phyloP scores from a whole-genome alignment of 2,888 invertebrate species.

The Rotaria socialis region DNA sequence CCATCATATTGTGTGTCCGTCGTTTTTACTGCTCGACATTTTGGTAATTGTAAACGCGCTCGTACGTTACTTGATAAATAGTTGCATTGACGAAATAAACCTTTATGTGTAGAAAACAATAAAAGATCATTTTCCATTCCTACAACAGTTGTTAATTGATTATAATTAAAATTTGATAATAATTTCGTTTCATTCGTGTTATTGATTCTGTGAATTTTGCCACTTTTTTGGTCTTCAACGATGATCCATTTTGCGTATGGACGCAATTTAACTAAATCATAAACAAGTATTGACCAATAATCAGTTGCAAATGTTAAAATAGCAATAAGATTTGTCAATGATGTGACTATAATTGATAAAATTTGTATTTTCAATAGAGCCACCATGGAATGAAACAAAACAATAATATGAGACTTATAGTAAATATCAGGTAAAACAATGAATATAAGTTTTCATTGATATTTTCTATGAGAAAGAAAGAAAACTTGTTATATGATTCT shows the following conservation, averaged over 20 bases:
- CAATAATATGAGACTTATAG: too few species aligned
- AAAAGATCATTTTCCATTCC: not conserved
- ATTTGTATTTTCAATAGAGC: not conserved
- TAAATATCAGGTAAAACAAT: not conserved
- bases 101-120: not conserved
- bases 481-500: not conserved
- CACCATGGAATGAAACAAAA: not conserved
- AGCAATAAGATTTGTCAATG: not conserved
- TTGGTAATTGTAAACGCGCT: not conserved
- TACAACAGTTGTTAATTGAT: not conserved
- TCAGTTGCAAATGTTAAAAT: slow-evolving; percentile 20
- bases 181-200: not conserved
- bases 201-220: not conserved
- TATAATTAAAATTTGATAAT: not conserved
- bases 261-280: slow-evolving; percentile 11
- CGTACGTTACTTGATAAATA: not conserved
- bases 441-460: not conserved
- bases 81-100: slow-evolving; percentile 26
- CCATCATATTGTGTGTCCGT: not conserved
- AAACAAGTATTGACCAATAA: slow-evolving; percentile 32
- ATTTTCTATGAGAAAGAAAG: not conserved
- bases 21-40: not conserved
- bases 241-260: not conserved
- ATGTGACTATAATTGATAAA: not conserved
- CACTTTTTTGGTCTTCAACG: not conserved